Base-by-base conservation (phyloP, 2,797 vertebrate species). In the Fratercula arctica region DNA sequence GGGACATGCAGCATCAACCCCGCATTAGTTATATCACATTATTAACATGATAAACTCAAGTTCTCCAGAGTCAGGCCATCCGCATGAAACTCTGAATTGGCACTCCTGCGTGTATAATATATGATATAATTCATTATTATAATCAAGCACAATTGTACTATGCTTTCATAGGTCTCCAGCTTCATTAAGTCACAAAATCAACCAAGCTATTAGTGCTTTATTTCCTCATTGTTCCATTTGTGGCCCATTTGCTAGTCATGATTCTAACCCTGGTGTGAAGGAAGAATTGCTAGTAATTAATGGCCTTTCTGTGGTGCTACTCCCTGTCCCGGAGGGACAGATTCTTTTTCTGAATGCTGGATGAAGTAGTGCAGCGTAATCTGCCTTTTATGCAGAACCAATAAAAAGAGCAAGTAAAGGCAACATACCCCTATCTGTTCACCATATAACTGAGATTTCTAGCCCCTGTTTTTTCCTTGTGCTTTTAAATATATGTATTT, bases 181-280 rank as follows among this genome's bases (percentile, higher is more conserved):
- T 87, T 93, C 69, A 50, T 81, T 91, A 92, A 91, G 66, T 87
- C 53, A 84, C 68, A 78, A 89, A 91, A 87, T 89, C 74, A 94
- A 67, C 78, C 94, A 43, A 78, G 26, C 43, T 89, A 61, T 84
- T 81, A 85, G 56, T 41, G 50, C 29, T 88, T 89, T 66, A 35
- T 53, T 31, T 74, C n/a, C 66, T 66, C 11, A n/a, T 73, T 89
- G 53, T 91, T 89, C 69, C 48, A 29, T 61, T 48, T 89, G 51
- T 78, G 72, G 35, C 43, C 51, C 56, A 74, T 81, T 94, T 92
- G 48, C 56, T 74, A 61, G 64, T 23, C 25, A 57, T 45, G 13
- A 73, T 56, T 89, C 46, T 43, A 80, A 28, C 6, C 3, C 23
- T 14, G 24, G 39, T 25, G 46, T 15, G 37, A 84, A 89, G 54